A percentile compares a stretch with the other conserved stretches of the same genome.
Conservation (phyloP, 2,797 vertebrate genomes). For the Leptodactylus fallax region DNA sequence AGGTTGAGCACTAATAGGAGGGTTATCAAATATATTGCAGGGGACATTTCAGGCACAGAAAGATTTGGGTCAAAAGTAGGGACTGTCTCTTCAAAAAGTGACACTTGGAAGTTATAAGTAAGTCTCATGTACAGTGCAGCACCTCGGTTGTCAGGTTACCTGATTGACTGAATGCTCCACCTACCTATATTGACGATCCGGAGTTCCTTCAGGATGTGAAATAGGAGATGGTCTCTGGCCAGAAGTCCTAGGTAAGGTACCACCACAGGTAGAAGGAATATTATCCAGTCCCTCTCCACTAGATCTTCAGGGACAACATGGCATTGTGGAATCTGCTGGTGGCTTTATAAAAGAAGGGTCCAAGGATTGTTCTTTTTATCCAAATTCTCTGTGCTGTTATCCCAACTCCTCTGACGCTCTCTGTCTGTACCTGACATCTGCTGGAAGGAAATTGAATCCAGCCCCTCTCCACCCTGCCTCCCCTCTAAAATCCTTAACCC, state of each 20-base stretch:
- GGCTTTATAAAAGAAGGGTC: neutral
- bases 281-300: neutral
- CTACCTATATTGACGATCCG: conserved; percentile 15
- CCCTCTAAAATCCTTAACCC: conserved; percentile 53
- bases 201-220: conserved; percentile 1
- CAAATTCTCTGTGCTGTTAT: conserved; percentile 30
- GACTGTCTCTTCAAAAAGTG: neutral
- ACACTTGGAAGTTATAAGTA: neutral
- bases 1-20: too few relatives aligned
- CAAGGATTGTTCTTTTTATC: conserved; percentile 25
- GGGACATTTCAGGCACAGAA: neutral
- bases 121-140: neutral
- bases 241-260: too few relatives aligned
- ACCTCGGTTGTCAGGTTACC: neutral
- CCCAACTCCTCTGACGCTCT: conserved; percentile 54
- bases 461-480: conserved; percentile 43
- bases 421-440: conserved; percentile 61
- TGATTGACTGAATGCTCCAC: neutral
- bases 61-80: neutral
- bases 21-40: too few relatives aligned
- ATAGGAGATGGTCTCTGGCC: neutral
- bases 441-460: conserved; percentile 58
- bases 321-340: neutral
- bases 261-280: neutral
- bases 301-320: neutral